Evolutionary conservation across 2,888 invertebrate genomes (phyloP).

Genomic region (Platycheirus albimanus): DNA sequence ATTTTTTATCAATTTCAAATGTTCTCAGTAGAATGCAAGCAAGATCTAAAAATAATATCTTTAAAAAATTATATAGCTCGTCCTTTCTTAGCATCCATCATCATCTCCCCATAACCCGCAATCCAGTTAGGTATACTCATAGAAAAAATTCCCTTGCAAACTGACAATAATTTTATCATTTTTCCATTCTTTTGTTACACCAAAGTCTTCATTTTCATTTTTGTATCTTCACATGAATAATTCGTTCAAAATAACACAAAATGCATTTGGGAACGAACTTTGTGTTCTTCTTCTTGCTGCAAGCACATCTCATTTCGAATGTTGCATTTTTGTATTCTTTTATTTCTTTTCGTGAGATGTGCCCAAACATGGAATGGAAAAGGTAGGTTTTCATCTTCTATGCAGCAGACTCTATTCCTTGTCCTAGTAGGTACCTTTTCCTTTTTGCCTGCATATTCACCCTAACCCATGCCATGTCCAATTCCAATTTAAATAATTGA

Average conservation of each 20-base stretch:
- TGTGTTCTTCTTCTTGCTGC: not conserved
- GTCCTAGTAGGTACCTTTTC: too few species aligned
- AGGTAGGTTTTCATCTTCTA: not conserved
- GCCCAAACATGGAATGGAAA: not conserved
- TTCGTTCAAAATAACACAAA: slow-evolving; percentile 22
- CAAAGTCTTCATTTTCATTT: not conserved
- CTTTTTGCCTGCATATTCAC: too few species aligned
- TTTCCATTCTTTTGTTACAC: not conserved
- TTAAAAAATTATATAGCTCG: too few species aligned
- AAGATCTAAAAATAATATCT: too few species aligned
- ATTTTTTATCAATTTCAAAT: too few species aligned
- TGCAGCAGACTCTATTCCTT: too few species aligned
- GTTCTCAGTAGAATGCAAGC: too few species aligned
- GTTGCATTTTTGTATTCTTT: not conserved
- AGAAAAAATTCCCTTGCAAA: too few species aligned
- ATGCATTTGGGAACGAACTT: slow-evolving; percentile 21
- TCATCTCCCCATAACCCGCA: too few species aligned
- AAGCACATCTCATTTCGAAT: not conserved
- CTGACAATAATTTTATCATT: not conserved
- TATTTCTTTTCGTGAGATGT: not conserved
- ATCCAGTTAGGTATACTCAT: too few species aligned
- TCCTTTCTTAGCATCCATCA: too few species aligned
- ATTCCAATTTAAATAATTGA: slow-evolving; percentile 39
- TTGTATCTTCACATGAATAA: slow-evolving; percentile 21
- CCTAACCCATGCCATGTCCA: too few species aligned